A percentile compares a stretch with the other conserved stretches of the same genome.
Evolutionary conservation across 2,888 invertebrate genomes (phyloP).

Genomic region (Calameuta filiformis): DNA sequence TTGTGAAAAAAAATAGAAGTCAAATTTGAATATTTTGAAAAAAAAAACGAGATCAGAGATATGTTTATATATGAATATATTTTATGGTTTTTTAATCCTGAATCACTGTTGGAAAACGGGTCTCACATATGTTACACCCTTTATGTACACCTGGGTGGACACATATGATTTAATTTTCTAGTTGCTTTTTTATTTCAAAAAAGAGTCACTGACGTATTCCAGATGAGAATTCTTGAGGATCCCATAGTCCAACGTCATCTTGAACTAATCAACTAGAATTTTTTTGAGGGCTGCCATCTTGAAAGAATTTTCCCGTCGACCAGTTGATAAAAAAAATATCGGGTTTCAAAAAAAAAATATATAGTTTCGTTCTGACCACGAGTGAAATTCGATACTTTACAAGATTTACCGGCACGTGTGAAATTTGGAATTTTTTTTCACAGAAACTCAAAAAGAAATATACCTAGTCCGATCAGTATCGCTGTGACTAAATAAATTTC

Average conservation of each 20-base stretch:
- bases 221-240: background rate
- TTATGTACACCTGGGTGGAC: background rate
- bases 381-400: background rate
- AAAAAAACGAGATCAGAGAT: no score
- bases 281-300: background rate
- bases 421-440: background rate
- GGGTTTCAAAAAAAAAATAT: background rate
- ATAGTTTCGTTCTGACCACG: background rate
- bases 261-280: background rate
- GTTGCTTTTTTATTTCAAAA: background rate
- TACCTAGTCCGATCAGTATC: background rate
- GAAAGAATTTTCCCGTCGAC: background rate
- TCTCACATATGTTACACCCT: background rate
- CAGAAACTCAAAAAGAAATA: background rate
- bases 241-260: background rate
- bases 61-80: no score
- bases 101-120: background rate
- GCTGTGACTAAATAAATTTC: background rate
- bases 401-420: background rate
- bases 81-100: background rate
- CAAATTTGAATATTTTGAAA: no score
- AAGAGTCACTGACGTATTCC: background rate
- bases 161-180: background rate
- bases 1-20: no score
- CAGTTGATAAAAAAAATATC: background rate